These are phyloP conservation scores for Macrotis lagotis DNA, from an alignment of 2,113 vertebrate species.

Conservation along the genomic window DNA sequence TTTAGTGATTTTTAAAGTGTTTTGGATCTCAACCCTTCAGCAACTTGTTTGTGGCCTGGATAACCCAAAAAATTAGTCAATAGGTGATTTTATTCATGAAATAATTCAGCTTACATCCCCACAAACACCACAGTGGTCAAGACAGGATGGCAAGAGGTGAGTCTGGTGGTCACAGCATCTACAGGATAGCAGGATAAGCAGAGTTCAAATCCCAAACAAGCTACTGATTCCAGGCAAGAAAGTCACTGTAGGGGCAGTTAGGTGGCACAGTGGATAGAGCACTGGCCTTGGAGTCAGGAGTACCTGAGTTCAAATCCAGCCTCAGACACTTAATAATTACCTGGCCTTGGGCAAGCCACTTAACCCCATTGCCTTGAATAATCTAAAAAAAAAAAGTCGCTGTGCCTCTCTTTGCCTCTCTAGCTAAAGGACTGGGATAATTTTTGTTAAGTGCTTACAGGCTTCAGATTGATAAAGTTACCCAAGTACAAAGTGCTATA, in stretches of 20 bases:
- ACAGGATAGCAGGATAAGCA: neutral
- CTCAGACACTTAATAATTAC: too few relatives aligned
- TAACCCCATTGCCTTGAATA: too few relatives aligned
- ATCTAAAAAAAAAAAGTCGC: constrained; percentile 14
- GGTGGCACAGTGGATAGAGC: too few relatives aligned
- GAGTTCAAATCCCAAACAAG: constrained; percentile 46
- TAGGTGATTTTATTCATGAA: constrained; percentile 56
- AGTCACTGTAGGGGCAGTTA: too few relatives aligned
- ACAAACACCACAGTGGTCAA: constrained; percentile 22
- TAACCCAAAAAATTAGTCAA: constrained; percentile 34
- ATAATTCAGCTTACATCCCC: constrained; percentile 43
- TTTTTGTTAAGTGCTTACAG: constrained; percentile 23
- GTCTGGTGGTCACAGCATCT: constrained; percentile 9
- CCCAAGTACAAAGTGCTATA: constrained; percentile 34
- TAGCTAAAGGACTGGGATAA: constrained; percentile 18
- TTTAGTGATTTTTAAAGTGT: constrained; percentile 54
- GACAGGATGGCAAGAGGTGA: constrained; percentile 38
- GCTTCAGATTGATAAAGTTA: constrained; percentile 47
- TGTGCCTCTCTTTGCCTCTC: constrained; percentile 23
- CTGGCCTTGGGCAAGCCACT: too few relatives aligned
- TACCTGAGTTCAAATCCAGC: too few relatives aligned
- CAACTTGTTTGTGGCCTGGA: constrained; percentile 46
- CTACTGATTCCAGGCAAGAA: constrained; percentile 20
- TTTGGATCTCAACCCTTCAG: constrained; percentile 30
- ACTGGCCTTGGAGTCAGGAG: too few relatives aligned